Percentiles rank a stretch among this genome's conserved stretches.
phyloP scores from a whole-genome alignment of 2,113 vertebrate species.

The Clarias gariepinus region DNA sequence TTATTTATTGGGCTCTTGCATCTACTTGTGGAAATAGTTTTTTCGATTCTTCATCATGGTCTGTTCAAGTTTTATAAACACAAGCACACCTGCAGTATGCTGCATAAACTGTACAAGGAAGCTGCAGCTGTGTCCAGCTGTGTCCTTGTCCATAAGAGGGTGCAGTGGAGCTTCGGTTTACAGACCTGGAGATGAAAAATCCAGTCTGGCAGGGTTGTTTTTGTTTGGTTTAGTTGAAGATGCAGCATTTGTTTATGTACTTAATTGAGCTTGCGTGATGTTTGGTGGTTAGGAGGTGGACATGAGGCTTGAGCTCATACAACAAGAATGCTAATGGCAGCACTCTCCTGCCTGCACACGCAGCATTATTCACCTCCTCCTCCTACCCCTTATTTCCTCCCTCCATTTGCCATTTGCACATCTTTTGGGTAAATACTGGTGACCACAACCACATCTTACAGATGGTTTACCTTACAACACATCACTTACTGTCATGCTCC shows the following conservation, averaged over 20 bases:
- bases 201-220: conserved; percentile 36
- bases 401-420: conserved; percentile 20
- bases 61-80: conserved; percentile 2
- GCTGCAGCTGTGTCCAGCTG: not conserved
- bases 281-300: conserved; percentile 74
- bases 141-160: conserved; percentile 63
- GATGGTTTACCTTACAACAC: conserved; percentile 65
- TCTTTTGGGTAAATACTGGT: conserved; percentile 63
- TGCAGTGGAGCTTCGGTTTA: conserved; percentile 39
- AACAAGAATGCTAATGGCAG: conserved; percentile 76
- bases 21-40: not conserved
- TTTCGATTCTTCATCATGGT: not conserved
- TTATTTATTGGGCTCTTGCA: not conserved
- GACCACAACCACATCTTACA: conserved; percentile 72
- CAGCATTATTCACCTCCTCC: conserved; percentile 47
- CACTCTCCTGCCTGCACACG: conserved; percentile 51
- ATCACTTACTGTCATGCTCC: conserved; percentile 49
- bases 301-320: conserved; percentile 71
- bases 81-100: conserved; percentile 19
- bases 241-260: conserved; percentile 70
- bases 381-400: conserved; percentile 54
- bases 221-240: conserved; percentile 67
- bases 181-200: not conserved
- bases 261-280: conserved; percentile 74
- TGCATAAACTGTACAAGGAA: not conserved